A percentile compares a stretch with the other conserved stretches of the same genome.
phyloP scores from a whole-genome alignment of 2,113 vertebrate species.

The Tringa solitaria region DNA sequence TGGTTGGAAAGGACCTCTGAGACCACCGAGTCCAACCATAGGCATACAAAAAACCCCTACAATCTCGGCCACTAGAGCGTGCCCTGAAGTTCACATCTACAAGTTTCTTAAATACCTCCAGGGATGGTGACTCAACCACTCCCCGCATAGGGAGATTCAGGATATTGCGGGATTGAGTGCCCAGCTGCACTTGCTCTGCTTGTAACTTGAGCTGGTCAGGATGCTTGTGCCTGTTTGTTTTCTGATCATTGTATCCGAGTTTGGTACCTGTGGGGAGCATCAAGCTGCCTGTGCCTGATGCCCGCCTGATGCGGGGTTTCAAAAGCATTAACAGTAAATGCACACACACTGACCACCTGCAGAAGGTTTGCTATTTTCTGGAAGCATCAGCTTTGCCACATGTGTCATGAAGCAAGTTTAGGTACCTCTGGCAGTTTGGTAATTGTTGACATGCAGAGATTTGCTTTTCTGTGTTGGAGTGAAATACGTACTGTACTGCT shows the following conservation, averaged over 20 bases:
- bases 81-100: too few relatives aligned
- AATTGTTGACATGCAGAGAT: accelerated
- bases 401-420: neutral
- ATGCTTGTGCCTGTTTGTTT: neutral
- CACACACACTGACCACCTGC: neutral
- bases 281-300: neutral
- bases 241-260: neutral
- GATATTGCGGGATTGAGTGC: neutral
- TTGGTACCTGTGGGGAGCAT: neutral
- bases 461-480: neutral
- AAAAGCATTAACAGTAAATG: neutral
- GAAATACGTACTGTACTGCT: neutral
- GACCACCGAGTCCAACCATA: too few relatives aligned
- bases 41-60: too few relatives aligned
- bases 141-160: neutral
- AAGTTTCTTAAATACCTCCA: too few relatives aligned
- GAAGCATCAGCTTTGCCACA: neutral
- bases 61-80: too few relatives aligned
- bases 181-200: neutral
- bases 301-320: too few relatives aligned
- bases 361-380: neutral
- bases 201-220: neutral
- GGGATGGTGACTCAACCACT: too few relatives aligned
- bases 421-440: neutral
- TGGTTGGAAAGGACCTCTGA: too few relatives aligned